Evolutionary conservation across 2,888 invertebrate genomes (phyloP).

Genomic region (Thera obeliscata): DNA sequence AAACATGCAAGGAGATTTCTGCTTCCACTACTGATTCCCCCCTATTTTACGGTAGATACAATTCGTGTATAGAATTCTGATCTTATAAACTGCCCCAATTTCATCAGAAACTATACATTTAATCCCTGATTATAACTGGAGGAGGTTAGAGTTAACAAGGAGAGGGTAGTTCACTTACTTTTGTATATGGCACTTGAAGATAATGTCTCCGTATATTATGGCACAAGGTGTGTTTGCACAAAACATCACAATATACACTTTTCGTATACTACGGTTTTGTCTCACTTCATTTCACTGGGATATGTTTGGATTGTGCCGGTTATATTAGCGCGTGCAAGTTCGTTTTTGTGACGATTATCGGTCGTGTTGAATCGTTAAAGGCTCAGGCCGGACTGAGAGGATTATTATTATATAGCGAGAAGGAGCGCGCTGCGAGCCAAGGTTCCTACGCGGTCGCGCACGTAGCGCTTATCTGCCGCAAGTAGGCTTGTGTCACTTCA

Average conservation of each 20-base stretch:
- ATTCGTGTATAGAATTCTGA: no score
- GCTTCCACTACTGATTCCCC: no score
- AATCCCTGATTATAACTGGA: no score
- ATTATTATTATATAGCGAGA: slow-evolving; percentile 79
- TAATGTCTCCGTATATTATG: slow-evolving; percentile 71
- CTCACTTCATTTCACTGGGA: slow-evolving; percentile 60
- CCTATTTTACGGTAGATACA: no score
- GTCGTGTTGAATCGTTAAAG: slow-evolving; percentile 79
- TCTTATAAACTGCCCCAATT: no score
- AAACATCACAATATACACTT: slow-evolving; percentile 80
- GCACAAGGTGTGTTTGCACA: slow-evolving; percentile 73
- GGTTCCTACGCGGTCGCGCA: slow-evolving; percentile 72
- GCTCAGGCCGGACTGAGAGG: slow-evolving; percentile 77
- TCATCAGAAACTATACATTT: no score
- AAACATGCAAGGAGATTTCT: no score
- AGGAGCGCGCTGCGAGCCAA: slow-evolving; percentile 77
- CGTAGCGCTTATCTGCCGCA: slow-evolving; percentile 74
- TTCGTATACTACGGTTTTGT: slow-evolving; percentile 61
- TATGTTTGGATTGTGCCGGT: slow-evolving; percentile 46
- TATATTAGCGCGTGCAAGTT: slow-evolving; percentile 49
- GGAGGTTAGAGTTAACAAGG: not conserved
- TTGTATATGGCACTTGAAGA: slow-evolving; percentile 57
- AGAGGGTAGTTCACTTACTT: slow-evolving; percentile 57
- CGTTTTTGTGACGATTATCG: slow-evolving; percentile 58
- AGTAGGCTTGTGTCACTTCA: slow-evolving; percentile 19